Evolutionary conservation across 2,113 vertebrate genomes (phyloP), one percentile per base, ranked within the genome.

Genomic region (Clupea harengus): DNA sequence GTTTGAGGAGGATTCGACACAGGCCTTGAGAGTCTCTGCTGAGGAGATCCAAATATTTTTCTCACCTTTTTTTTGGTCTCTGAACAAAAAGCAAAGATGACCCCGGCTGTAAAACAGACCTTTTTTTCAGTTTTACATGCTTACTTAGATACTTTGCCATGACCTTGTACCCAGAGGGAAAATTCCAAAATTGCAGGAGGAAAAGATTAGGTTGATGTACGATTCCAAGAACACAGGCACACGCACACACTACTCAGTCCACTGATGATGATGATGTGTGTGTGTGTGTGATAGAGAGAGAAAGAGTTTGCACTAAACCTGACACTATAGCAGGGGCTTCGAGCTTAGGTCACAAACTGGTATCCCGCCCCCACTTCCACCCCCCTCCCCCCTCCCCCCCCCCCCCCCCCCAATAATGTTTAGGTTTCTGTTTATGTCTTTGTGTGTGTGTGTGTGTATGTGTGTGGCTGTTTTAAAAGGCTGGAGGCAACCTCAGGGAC

Each of bases 211-310:
- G 3, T 44, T 78, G 72, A 32, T 39, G 2, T 1, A 78, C 15
- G 39, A 78, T 32, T 78, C 32, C 39, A 15, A 15, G 32, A 39
- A 39, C 39, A 39, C 39, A 39, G 39, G 39, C 39, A 39, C 39
- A 39, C 13, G 5, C 72, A 15, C 13, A 6, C 2, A 22, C 18
- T 60, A 22, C 18, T 39, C 54, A n/a, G 20, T 60, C 54, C 54
- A 22, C 20, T 60, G 18, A 20, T 60, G 54, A 60, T 60, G 54
- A 22, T 18, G 0, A 6, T 91, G 88, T 88, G 87, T 88, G 84
- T 57, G 87, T 83, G 28, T 78, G 45, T 87, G 81, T 91, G 88
- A 39, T 39, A 39, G 39, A 39, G 39, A 39, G 39, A 39, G 39
- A 39, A 39, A 39, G 39, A 39, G 39, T 39, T 39, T 39, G 39